Evolutionary conservation across 2,888 invertebrate species (phyloP), one percentile per base, ranked within the genome.

Genomic region (Gortyna flavago): DNA sequence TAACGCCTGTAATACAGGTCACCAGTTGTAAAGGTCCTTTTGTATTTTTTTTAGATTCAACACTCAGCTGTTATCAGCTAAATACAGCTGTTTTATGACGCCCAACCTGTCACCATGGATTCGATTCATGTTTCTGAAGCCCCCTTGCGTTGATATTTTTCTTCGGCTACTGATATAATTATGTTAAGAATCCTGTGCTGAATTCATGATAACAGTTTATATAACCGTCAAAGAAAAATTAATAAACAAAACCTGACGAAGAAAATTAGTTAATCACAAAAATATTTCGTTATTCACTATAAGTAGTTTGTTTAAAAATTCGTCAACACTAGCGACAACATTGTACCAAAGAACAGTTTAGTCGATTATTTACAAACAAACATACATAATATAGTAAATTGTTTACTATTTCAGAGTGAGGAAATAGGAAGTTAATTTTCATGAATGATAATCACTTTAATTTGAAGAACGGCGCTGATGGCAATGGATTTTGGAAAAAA

Each of bases 281-380:
- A 87, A 88, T 83, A 87, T 87, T 88, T 84, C 73, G 75, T 85
- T 85, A 77, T 70, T 86, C 84, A 89, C 68, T 65, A 4, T 44
- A n/a, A n/a, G n/a, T n/a, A 69, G 69, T 74, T 85, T 89, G 87
- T 89, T 89, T 89, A 68, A 85, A 80, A 80, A 85, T 86, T 83
- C 72, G 80, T 83, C 76, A 81, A 83, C 79, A 81, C 51, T 18
- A 44, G 29, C 29, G 59, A 75, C 76, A 72, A 85, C 73, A 75
- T 38, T 59, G 72, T 82, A 77, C 78, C 86, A 85, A 80, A 76
- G 80, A 87, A 67, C 69, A 82, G 77, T 83, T 86, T 78, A 81
- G 68, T 59, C 29, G 44, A 4, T 44, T 89, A 68, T 85, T 89
- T 86, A 85, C 75, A 87, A 88, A 85, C 80, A 87, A 5, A 62